Evolutionary conservation across 2,113 vertebrate genomes (phyloP), one percentile per base, ranked within the genome.

Genomic region (Clarias macrocephalus): DNA sequence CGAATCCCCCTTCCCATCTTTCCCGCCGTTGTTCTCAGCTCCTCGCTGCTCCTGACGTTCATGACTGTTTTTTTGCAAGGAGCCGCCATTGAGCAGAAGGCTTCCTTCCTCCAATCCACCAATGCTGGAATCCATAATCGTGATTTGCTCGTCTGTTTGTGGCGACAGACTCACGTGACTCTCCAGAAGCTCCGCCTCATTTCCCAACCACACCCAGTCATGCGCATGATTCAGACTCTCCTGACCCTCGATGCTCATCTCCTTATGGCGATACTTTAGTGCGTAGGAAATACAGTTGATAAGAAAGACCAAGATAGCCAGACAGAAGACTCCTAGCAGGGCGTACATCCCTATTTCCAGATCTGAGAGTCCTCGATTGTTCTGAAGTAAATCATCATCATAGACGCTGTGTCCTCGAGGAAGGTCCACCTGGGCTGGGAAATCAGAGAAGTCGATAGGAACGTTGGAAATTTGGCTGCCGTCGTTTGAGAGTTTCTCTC

Each of bases 311-410:
- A 99, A 93, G 90, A 99, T 98, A 60, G 98, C 98, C 18, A 99
- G 94, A 93, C 98, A 98, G 94, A 99, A 99, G 91, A 99, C 98
- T 0, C 98, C 98, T 42, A 99, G 93, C 84, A 99, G 94, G 2
- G 98, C 98, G 0, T 99, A 99, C 98, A 99, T 99, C 63, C 98
- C 98, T 0, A 98, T 97, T 95, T 99, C 97, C 91, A 99, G 93
- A 91, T 99, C 98, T 0, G 96, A 97, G 59, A 99, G 96, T 28
- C 97, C 96, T 0, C 96, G 93, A 0, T 95, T 90, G 0, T 95
- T 90, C 91, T 96, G 97, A 30, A 96, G 85, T 84, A 96, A 95
- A 88, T 96, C 96, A 0, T 91, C 92, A 0, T 94, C 94, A 62
- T 96, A 95, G 85, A 94, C 56, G 66, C 95, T 96, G 0, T 89